Base-by-base conservation (phyloP, 2,113 vertebrate species). In the Coregonus clupeaformis region DNA sequence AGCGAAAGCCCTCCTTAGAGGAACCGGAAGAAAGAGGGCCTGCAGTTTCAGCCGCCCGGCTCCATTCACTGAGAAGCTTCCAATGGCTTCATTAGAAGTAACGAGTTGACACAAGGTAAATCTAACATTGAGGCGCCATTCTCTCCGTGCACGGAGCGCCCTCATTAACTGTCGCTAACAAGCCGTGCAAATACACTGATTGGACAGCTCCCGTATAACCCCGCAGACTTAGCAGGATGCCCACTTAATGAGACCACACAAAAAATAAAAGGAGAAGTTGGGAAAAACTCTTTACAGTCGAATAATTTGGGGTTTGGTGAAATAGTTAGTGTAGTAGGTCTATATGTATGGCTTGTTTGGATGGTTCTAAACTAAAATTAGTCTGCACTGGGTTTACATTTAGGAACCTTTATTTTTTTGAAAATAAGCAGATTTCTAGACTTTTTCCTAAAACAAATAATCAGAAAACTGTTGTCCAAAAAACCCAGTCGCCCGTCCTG, bases 91-190 rank as follows among this genome's bases (percentile, higher is more conserved):
- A 97, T 98, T 98, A 98, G 95, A 96, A 96, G 93, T 95, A 96
- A 96, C 95, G 91, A 97, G 96, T 96, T 96, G 96, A 97, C 94
- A 96, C 95, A 96, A 98, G 96, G 96, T 97, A 97, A 96, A 94
- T 95, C 93, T 95, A 91, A 93, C 94, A 93, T 88, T 91, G 92
- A 92, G 92, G 94, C 94, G 94, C 94, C 94, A 94, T 96, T 96
- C 95, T 96, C 95, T 93, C 91, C 92, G 94, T 90, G 91, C 90
- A 90, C 84, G 90, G 94, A 95, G 94, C 92, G 91, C 94, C 95
- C 97, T 98, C 97, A 98, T 99, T 98, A 98, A 98, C 94, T 95
- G 91, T 95, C 95, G 93, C 95, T 98, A 99, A 98, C 96, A 97
- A 98, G 95, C 97, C 97, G 95, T 97, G 96, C 96, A 98, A 96